A percentile compares a stretch with the other conserved stretches of the same genome.
Evolutionary conservation across 2,797 vertebrate genomes (phyloP).

Genomic region (Pelobates cultripes): DNA sequence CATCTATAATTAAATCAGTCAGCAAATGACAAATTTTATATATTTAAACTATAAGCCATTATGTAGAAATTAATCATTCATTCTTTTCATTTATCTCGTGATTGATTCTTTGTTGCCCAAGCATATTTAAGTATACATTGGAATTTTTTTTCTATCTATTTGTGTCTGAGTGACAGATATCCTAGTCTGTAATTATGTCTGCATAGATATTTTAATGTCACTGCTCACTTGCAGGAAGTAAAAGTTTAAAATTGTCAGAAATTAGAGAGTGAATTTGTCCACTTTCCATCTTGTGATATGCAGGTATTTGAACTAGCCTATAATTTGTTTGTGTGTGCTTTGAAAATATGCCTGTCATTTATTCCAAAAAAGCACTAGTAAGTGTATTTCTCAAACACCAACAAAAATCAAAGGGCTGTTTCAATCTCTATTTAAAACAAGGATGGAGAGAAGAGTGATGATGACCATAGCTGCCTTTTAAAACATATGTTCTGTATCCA

Average conservation of each 20-base stretch:
- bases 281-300: slow-evolving; percentile 62
- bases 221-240: slow-evolving; percentile 58
- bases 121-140: slow-evolving; percentile 62
- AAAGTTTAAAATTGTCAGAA: slow-evolving; percentile 61
- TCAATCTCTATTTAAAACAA: slow-evolving; percentile 4
- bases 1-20: too few species aligned
- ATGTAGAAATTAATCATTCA: slow-evolving; percentile 56
- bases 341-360: slow-evolving; percentile 20
- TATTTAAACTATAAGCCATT: slow-evolving; percentile 57
- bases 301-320: slow-evolving; percentile 51
- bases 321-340: slow-evolving; percentile 30
- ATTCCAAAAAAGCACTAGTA: slow-evolving; percentile 13
- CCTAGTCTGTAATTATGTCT: slow-evolving; percentile 61
- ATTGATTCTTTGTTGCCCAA: slow-evolving; percentile 58
- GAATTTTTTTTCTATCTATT: slow-evolving; percentile 63
- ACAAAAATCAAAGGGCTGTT: neutral
- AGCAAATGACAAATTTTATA: too few species aligned
- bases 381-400: neutral
- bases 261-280: slow-evolving; percentile 56
- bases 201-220: slow-evolving; percentile 58
- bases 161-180: slow-evolving; percentile 61
- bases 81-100: slow-evolving; percentile 62
- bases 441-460: neutral
- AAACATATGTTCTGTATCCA: slow-evolving; percentile 1
- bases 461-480: slow-evolving; percentile 9